Base-by-base conservation (phyloP, 2,888 invertebrate genomes). In the Volucella inanis region DNA sequence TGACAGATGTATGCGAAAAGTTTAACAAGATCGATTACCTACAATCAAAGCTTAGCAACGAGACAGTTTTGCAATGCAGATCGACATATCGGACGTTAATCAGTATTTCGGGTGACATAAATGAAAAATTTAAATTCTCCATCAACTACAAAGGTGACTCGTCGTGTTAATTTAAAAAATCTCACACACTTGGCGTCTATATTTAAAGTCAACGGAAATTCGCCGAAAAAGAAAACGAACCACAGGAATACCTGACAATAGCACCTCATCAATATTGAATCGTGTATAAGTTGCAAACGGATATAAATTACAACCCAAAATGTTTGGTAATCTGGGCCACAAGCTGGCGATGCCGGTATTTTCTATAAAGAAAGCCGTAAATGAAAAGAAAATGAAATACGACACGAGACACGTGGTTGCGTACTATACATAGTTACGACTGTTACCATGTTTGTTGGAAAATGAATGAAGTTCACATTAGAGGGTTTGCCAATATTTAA, bases 151-250 rank as follows among this genome's bases (percentile, higher is more conserved):
- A 39, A 31, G 61, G 45, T 76, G 47, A 68, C 54, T 68, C 45
- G 45, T n/a, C 18, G 22, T 12, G 8, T 76, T 61, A 76, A 76
- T 75, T 65, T 59, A 15, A 50, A 55, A 55, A 57, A 76, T 15
- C 14, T 11, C 52, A 12, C 9, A 50, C 2, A 43, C 15, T 11
- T 47, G 57, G 4, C 15, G 43, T 43, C 31, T 50, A 14, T 55
- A 18, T 67, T 4, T 43, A 45, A 12, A 50, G 41, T 38, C 59
- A 67, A 45, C 67, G 67, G 68, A 68, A 50, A 52, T 76, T 68
- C 47, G 59, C 76, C 61, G 52, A 76, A 76, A 74, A 76, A 54
- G 76, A 76, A 76, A 76, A 68, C 61, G 61, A 61, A 61, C 68
- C 65, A 75, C 68, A 61, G 45, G 68, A 68, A 68, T 67, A 57